Conservation (phyloP, 53 echinoderm and acorn worm genomes). For the Glandiceps talaboti region DNA sequence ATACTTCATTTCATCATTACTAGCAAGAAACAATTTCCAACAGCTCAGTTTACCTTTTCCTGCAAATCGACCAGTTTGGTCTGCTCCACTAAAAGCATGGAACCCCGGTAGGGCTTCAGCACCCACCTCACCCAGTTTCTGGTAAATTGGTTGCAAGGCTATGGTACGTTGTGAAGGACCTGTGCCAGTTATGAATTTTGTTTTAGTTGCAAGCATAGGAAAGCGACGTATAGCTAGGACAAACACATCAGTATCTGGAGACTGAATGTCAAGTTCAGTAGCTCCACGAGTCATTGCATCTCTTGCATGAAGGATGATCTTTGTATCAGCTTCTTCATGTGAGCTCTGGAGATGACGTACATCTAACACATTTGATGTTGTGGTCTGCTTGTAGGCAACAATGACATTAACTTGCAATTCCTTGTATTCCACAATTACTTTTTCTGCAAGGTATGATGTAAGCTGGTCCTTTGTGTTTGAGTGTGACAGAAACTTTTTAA, state of each 20-base stretch:
- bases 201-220: slow-evolving; percentile 5
- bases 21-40: slow-evolving; percentile 9
- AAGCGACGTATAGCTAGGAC: slow-evolving; percentile 14
- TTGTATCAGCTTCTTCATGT: slow-evolving; percentile 22
- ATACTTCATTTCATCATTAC: slow-evolving; percentile 7
- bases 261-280: slow-evolving; percentile 6
- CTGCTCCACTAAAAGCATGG: slow-evolving; percentile 19
- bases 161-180: slow-evolving; percentile 4
- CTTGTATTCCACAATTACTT: background rate
- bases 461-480: slow-evolving; percentile 14
- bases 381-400: slow-evolving; percentile 9
- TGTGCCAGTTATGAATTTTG: slow-evolving; percentile 12
- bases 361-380: background rate
- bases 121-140: slow-evolving; percentile 1
- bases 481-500: slow-evolving; percentile 15
- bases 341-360: slow-evolving; percentile 7
- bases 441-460: slow-evolving; percentile 6
- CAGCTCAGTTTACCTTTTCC: slow-evolving; percentile 13
- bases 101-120: slow-evolving; percentile 18
- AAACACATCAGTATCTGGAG: slow-evolving; percentile 25
- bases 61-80: slow-evolving; percentile 15
- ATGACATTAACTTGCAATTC: background rate
- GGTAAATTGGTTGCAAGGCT: background rate
- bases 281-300: slow-evolving; percentile 14
- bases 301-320: slow-evolving; percentile 11